phyloP scores from a whole-genome alignment of 1,140 invertebrate genomes.

The Delia radicum region DNA sequence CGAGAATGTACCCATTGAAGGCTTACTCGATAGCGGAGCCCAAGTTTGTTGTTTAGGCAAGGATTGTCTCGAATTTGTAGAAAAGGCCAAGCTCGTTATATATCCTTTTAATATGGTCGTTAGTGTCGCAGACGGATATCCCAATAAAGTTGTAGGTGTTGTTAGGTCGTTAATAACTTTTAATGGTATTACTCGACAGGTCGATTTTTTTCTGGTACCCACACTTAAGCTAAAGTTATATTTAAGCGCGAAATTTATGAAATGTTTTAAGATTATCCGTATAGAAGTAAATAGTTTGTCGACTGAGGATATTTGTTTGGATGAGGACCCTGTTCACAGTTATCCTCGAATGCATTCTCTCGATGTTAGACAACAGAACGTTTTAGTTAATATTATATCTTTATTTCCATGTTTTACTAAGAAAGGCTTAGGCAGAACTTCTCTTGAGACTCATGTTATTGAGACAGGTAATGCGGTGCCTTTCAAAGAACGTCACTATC shows the following conservation, averaged over 20 bases:
- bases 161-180: not conserved
- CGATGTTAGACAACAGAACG: not conserved
- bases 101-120: not conserved
- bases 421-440: slow-evolving; percentile 38
- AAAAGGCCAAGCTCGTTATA: not conserved
- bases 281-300: not conserved
- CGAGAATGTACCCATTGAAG: not conserved
- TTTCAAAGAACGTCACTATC: slow-evolving; percentile 37
- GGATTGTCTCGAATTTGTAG: not conserved
- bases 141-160: not conserved
- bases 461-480: slow-evolving; percentile 36
- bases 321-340: not conserved
- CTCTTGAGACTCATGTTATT: slow-evolving; percentile 35
- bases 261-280: slow-evolving; percentile 25
- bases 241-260: slow-evolving; percentile 21
- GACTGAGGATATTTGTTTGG: no score
- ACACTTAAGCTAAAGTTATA: not conserved
- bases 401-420: slow-evolving; percentile 24
- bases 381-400: slow-evolving; percentile 21
- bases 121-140: not conserved
- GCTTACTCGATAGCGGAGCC: slow-evolving; percentile 12
- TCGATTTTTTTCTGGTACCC: slow-evolving; percentile 7
- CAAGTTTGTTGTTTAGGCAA: not conserved
- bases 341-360: not conserved
- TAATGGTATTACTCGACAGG: not conserved